Evolutionary conservation across 2,797 vertebrate species (phyloP).

Genomic region (Poecilia velifera): DNA sequence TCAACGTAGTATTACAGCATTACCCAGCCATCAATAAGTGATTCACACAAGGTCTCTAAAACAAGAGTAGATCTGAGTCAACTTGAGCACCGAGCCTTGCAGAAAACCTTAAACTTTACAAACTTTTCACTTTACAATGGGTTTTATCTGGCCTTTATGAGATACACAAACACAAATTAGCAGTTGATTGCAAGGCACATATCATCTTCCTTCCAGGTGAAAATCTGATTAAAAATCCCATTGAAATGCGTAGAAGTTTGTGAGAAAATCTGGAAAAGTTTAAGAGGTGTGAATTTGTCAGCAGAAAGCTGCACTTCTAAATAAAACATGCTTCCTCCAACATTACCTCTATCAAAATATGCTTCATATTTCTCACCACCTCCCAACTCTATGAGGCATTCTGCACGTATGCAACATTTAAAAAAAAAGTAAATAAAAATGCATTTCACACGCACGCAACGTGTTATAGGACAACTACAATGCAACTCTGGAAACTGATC

Average conservation of each 20-base stretch:
- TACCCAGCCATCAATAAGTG: conserved; percentile 22
- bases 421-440: background rate
- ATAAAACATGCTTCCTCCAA: background rate
- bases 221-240: background rate
- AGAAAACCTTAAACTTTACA: background rate
- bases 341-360: background rate
- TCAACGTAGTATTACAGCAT: conserved; percentile 23
- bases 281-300: background rate
- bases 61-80: conserved; percentile 40
- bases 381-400: background rate
- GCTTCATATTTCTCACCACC: background rate
- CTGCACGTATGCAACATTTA: background rate
- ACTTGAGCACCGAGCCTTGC: background rate
- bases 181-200: no score
- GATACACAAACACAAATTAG: background rate
- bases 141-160: background rate
- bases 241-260: background rate
- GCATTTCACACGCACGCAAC: background rate
- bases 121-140: background rate
- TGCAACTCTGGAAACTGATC: background rate
- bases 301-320: background rate
- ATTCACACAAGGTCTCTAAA: conserved; percentile 44
- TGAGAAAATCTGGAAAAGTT: background rate
- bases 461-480: background rate
- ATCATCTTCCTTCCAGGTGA: background rate